Evolutionary conservation across 1,140 invertebrate species (phyloP).

Genomic region (Ooceraea biroi): DNA sequence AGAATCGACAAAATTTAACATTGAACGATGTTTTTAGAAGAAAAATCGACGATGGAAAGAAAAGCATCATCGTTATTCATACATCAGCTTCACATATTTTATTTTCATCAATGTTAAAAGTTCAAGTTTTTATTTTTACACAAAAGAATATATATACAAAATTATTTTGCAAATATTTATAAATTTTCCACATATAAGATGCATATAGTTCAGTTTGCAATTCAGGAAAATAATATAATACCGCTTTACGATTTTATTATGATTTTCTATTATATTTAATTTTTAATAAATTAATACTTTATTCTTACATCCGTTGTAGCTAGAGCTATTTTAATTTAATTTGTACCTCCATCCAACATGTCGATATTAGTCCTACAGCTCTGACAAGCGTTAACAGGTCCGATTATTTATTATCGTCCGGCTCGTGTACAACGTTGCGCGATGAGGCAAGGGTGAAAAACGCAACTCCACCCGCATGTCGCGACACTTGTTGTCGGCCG

Average conservation of each 20-base stretch:
- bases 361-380: neutral
- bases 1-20: neutral
- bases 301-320: no score
- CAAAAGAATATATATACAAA: no score
- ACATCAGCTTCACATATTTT: no score
- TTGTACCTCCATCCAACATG: neutral
- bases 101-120: no score
- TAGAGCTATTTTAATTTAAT: neutral
- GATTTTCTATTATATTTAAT: no score
- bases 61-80: neutral
- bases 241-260: no score
- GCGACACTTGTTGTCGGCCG: conserved; percentile 54
- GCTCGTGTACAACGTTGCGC: neutral
- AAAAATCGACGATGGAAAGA: neutral
- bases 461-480: conserved; percentile 53
- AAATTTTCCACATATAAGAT: no score
- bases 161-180: no score
- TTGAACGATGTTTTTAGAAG: neutral
- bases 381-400: neutral
- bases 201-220: no score
- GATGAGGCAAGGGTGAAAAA: conserved; percentile 21
- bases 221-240: no score
- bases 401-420: conserved; percentile 8
- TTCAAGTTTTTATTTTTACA: no score
- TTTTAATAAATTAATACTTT: no score